Base-by-base conservation (phyloP, 2,113 vertebrate genomes). In the Oceanodroma tethys region DNA sequence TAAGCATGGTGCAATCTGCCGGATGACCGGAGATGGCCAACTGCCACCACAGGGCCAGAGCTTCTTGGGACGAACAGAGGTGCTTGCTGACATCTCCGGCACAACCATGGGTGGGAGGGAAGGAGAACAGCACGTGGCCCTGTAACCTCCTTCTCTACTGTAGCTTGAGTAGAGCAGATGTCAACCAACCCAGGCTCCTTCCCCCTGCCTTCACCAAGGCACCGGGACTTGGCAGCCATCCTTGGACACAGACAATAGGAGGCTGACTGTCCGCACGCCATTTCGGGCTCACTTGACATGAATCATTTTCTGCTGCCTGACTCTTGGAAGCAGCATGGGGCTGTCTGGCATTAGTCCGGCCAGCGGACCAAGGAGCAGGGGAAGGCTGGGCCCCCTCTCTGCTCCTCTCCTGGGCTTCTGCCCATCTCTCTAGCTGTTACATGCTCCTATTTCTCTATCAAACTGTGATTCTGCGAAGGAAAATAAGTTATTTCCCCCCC, bases 181-280 rank as follows among this genome's bases (percentile, higher is more conserved):
- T 92, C 94, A 96, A 25, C 91, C 78, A 87, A 95, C 90, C 91
- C 80, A 48, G 82, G 94, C 70, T 93, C 74, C 81, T 96, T 95
- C 73, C 72, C 91, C 58, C 19, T 88, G 90, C 81, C 72, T 95
- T 93, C 67, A 68, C 95, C 92, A 30, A 43, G 89, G 71, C 78
- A 80, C 91, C 2, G 0, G 80, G 74, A 43, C 91, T 93, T 98
- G 98, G 98, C 98, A 96, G 81, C 7, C 10, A 1, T 96, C 97
- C 96, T 45, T 97, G 97, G 97, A 98, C 97, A 90, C 59, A 74
- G 89, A 97, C 97, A 98, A 96, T 88, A 66, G 95, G 43, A 88
- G 73, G 90, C 96, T 80, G 89, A 43, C 53, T 96, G 94, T 36
- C 90, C 91, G 87, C 78, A 68, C 95, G 65, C 65, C 86, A 83